Percentiles rank a stretch among this genome's conserved stretches.
Conservation (phyloP, 2,888 invertebrate species). For the Toxonevra muliebris region DNA sequence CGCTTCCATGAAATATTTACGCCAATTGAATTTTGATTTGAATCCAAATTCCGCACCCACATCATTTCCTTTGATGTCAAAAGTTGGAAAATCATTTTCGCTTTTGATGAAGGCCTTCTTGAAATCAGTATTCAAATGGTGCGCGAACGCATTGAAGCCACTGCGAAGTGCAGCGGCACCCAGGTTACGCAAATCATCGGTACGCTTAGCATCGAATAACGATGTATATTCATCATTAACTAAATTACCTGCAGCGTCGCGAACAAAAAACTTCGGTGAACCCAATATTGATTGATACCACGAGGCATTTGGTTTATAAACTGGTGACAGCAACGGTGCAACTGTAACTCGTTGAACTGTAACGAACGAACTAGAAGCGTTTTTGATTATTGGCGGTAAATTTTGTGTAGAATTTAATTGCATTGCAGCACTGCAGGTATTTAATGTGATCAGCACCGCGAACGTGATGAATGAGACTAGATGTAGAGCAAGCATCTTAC, state of each 20-base stretch:
- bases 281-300: too few relatives aligned
- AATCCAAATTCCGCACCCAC: too few relatives aligned
- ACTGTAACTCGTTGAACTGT: too few relatives aligned
- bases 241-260: too few relatives aligned
- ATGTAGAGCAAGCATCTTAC: too few relatives aligned
- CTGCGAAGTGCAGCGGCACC: not conserved
- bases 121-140: constrained; percentile 12
- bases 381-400: too few relatives aligned
- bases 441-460: not conserved
- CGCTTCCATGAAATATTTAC: not conserved
- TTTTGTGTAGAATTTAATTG: not conserved
- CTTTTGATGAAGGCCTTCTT: constrained; percentile 1
- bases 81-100: not conserved
- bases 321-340: too few relatives aligned
- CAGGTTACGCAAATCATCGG: constrained; percentile 4
- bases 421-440: not conserved
- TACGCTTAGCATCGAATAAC: too few relatives aligned
- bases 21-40: constrained; percentile 2
- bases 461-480: not conserved
- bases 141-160: constrained; percentile 21
- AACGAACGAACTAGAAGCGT: too few relatives aligned
- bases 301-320: too few relatives aligned
- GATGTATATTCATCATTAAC: not conserved
- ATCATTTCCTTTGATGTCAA: not conserved
- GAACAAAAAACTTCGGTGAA: too few relatives aligned